phyloP scores from a whole-genome alignment of 2,888 invertebrate genomes.

The Gisinianus flammeolus region DNA sequence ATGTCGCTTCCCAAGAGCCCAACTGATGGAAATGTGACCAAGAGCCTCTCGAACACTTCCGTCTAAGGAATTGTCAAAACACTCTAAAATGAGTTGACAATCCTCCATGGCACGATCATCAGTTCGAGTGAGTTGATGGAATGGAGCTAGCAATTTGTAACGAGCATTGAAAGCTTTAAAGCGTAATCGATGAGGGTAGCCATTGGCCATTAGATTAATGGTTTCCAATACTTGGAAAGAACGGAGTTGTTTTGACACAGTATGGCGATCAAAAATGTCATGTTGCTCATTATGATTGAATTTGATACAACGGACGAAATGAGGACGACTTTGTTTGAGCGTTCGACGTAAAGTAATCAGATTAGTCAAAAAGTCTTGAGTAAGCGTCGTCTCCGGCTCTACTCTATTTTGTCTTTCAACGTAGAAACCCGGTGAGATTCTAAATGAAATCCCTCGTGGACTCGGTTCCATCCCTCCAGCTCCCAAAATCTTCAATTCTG shows the following conservation, averaged over 20 bases:
- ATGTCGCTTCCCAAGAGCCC: constrained; percentile 91
- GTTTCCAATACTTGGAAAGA: constrained; percentile 92
- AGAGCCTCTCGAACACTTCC: constrained; percentile 45
- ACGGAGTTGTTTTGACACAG: constrained; percentile 85
- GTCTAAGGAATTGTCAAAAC: constrained; percentile 68
- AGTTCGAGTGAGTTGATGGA: constrained; percentile 64
- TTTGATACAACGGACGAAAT: constrained; percentile 91
- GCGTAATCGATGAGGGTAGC: constrained; percentile 92
- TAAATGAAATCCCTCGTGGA: constrained; percentile 79
- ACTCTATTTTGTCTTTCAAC: constrained; percentile 80
- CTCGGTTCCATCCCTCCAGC: constrained; percentile 71
- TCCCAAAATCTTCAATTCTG: constrained; percentile 83
- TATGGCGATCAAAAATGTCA: constrained; percentile 81
- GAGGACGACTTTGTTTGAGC: constrained; percentile 89
- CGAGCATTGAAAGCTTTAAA: constrained; percentile 89
- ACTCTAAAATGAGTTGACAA: constrained; percentile 76
- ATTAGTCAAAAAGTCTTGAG: constrained; percentile 77
- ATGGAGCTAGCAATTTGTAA: constrained; percentile 84
- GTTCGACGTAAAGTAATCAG: constrained; percentile 66
- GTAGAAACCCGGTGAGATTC: constrained; percentile 88
- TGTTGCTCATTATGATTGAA: constrained; percentile 82
- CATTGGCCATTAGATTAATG: constrained; percentile 80
- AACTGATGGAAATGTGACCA: constrained; percentile 73
- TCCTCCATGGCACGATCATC: constrained; percentile 69
- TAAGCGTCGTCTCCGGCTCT: constrained; percentile 85